phyloP scores from a whole-genome alignment of 2,797 vertebrate species.

The Typhlichthys subterraneus region DNA sequence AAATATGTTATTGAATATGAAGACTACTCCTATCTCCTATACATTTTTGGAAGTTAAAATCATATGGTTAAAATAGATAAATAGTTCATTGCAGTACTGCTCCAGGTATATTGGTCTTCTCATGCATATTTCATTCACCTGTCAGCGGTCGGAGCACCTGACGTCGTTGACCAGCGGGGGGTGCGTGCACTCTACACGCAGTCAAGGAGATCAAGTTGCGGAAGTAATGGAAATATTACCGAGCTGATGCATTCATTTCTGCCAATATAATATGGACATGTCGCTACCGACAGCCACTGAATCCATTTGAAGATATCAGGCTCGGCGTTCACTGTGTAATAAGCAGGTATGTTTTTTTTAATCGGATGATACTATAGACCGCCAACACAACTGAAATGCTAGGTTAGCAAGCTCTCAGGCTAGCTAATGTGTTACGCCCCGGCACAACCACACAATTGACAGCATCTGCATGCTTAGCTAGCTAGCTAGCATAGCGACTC shows the following conservation, averaged over 20 bases:
- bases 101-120: not conserved
- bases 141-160: constrained; percentile 51
- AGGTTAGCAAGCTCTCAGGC: constrained; percentile 40
- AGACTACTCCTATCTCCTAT: no score
- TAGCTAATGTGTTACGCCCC: not conserved
- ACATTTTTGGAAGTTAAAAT: no score
- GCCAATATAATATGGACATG: constrained; percentile 39
- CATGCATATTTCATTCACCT: constrained; percentile 66
- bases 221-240: constrained; percentile 50
- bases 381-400: constrained; percentile 4
- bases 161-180: constrained; percentile 16
- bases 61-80: no score
- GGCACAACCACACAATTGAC: constrained; percentile 21
- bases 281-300: constrained; percentile 30
- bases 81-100: no score
- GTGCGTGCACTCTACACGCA: constrained; percentile 26
- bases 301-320: constrained; percentile 20
- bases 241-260: constrained; percentile 15
- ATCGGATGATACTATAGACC: not conserved
- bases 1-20: no score
- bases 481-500: constrained; percentile 39
- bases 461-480: constrained; percentile 62
- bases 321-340: constrained; percentile 14
- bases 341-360: constrained; percentile 46
- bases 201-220: constrained; percentile 59